These are phyloP conservation scores for Penelope pileata DNA, from an alignment of 2,113 vertebrate species.

Conservation along the genomic window DNA sequence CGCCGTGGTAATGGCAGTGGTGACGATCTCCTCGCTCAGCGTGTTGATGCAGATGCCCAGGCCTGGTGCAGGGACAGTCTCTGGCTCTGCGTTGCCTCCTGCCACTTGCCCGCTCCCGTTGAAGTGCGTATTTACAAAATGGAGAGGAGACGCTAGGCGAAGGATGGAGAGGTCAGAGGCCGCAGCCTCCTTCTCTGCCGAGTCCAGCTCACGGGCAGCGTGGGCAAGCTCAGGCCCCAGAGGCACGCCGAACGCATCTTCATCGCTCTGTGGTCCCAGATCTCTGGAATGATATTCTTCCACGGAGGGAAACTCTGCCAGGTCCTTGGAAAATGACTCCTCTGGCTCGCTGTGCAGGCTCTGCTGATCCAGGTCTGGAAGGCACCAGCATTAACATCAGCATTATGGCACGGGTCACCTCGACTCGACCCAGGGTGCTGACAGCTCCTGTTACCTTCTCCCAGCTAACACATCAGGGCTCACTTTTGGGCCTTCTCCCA, in stretches of 20 bases:
- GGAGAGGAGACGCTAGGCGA: conserved; percentile 90
- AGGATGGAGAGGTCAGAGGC: conserved; percentile 85
- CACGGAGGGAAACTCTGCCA: conserved; percentile 85
- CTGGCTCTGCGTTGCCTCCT: not conserved
- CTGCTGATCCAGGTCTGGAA: conserved; percentile 93
- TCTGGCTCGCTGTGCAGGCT: conserved; percentile 92
- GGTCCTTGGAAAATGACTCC: conserved; percentile 87
- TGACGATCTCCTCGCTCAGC: conserved; percentile 87
- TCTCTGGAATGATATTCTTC: conserved; percentile 84
- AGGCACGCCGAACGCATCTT: conserved; percentile 67
- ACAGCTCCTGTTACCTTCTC: not conserved
- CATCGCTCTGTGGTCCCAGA: conserved; percentile 67
- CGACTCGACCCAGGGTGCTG: not conserved
- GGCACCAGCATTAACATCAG: not conserved
- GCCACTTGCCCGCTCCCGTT: conserved; percentile 81
- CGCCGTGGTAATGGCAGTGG: conserved; percentile 85
- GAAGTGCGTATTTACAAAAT: conserved; percentile 99
- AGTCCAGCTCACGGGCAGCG: conserved; percentile 69
- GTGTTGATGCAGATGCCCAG: conserved; percentile 81
- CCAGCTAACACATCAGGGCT: not conserved
- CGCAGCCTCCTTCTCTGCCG: conserved; percentile 55
- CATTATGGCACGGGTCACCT: not conserved
- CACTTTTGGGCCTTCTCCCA: not conserved
- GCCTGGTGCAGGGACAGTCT: conserved; percentile 31
- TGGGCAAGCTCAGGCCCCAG: conserved; percentile 68